These are phyloP conservation scores for Gobius niger DNA, from an alignment of 2,113 vertebrate genomes.

Conservation along the genomic window DNA sequence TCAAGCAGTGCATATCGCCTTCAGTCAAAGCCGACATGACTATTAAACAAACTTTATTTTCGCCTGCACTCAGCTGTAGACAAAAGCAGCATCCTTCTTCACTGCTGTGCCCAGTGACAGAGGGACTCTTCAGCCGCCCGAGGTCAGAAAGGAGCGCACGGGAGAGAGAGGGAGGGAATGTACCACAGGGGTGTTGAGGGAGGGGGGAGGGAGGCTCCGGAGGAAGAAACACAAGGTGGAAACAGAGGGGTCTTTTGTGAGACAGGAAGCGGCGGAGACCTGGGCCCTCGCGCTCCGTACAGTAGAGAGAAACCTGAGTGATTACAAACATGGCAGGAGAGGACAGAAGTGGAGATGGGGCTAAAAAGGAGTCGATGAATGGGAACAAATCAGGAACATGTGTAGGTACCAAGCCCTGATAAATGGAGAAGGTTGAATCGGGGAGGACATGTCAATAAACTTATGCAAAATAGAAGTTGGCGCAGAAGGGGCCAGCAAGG, in stretches of 20 bases:
- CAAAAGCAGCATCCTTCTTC: conserved; percentile 13
- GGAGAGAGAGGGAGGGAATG: conserved; percentile 72
- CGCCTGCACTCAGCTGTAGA: background rate
- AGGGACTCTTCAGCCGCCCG: conserved; percentile 51
- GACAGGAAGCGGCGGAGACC: conserved; percentile 68
- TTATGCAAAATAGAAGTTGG: no score
- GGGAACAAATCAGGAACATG: background rate
- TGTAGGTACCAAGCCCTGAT: conserved; percentile 6
- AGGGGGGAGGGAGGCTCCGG: conserved; percentile 67
- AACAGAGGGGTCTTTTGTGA: conserved; percentile 78
- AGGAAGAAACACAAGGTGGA: conserved; percentile 58
- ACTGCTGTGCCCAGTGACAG: conserved; percentile 33
- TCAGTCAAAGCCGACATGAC: no score
- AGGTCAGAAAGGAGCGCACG: conserved; percentile 67
- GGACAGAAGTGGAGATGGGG: conserved; percentile 25
- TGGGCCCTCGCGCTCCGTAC: conserved; percentile 55
- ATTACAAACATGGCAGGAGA: conserved; percentile 14
- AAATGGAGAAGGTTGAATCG: background rate
- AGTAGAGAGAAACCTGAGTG: conserved; percentile 53
- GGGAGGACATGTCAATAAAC: no score
- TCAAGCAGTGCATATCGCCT: no score
- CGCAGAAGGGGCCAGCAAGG: no score
- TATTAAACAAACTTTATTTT: background rate
- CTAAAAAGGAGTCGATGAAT: background rate
- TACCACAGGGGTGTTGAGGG: conserved; percentile 78